Evolutionary conservation across 2,888 invertebrate genomes (phyloP), one percentile per base, ranked within the genome.

Genomic region (Lithosia quadra): DNA sequence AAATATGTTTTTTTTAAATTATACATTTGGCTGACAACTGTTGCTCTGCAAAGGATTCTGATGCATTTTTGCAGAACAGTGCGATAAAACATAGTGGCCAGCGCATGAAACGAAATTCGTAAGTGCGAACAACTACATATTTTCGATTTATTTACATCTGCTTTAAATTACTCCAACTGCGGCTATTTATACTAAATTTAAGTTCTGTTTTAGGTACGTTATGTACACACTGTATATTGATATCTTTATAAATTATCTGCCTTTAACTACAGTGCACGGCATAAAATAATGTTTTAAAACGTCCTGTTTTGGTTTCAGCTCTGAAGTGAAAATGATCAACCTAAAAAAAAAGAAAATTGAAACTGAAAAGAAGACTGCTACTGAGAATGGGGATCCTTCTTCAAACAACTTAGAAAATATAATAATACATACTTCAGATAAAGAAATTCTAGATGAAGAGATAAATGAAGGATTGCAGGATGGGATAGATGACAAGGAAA

Each of bases 61-160:
- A n/a, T n/a, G n/a, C n/a, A n/a, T n/a, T n/a, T n/a, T n/a, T n/a
- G n/a, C n/a, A n/a, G n/a, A n/a, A n/a, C n/a, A n/a, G n/a, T n/a
- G n/a, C n/a, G n/a, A n/a, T n/a, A n/a, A n/a, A n/a, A n/a, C n/a
- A n/a, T n/a, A n/a, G n/a, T n/a, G n/a, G n/a, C n/a, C n/a, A n/a
- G n/a, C n/a, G n/a, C n/a, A n/a, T n/a, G 13, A 68, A 71, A 33
- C 49, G 71, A 55, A n/a, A n/a, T n/a, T 49, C 34, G 66, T 69
- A 60, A 69, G 68, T 65, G 59, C 39, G 64, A 64, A 68, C 59
- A 60, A 64, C n/a, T 58, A 62, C 61, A 56, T 67, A 62, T 67
- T 62, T 62, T 67, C 43, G 43, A 43, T 43, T 43, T 43, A 43
- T 43, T 43, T 43, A 43, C 43, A 43, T 24, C n/a, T 59, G 22